phyloP scores from a whole-genome alignment of 1,140 invertebrate species.

The Drosophila teissieri region DNA sequence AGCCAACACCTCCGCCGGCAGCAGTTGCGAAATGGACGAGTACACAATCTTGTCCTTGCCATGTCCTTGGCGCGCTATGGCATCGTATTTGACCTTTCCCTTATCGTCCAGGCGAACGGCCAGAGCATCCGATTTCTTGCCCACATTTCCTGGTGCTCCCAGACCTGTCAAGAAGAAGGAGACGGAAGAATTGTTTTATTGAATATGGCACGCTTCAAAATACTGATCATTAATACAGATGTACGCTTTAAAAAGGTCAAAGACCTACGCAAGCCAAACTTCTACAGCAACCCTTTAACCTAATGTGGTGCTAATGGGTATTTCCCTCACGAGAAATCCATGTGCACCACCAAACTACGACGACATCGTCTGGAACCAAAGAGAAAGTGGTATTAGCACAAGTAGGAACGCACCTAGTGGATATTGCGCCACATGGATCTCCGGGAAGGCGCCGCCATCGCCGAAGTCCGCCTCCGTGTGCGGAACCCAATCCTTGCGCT shows the following conservation, averaged over 20 bases:
- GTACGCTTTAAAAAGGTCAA: no score
- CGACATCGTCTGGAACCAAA: not conserved
- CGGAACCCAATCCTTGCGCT: constrained; percentile 97
- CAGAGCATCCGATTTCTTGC: constrained; percentile 91
- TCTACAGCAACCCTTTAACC: no score
- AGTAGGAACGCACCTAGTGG: constrained; percentile 89
- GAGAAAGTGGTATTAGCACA: not conserved
- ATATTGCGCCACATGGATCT: constrained; percentile 98
- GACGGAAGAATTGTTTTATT: not conserved
- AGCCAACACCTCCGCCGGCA: constrained; percentile 96
- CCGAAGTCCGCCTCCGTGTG: constrained; percentile 92
- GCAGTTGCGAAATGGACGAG: constrained; percentile 96
- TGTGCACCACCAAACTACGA: not conserved
- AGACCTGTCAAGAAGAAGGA: constrained; percentile 86
- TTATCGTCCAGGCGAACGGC: constrained; percentile 97
- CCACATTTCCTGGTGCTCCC: constrained; percentile 90
- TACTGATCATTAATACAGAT: no score
- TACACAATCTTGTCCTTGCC: constrained; percentile 99
- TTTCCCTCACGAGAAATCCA: not conserved
- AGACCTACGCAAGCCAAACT: no score
- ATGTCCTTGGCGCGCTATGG: constrained; percentile 97
- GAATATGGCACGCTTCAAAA: no score
- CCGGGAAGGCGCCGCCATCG: constrained; percentile 99
- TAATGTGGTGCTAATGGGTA: no score
- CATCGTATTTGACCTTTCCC: constrained; percentile 98